These are phyloP conservation scores for Sturnira hondurensis DNA, from an alignment of 2,113 vertebrate genomes.

Conservation along the genomic window DNA sequence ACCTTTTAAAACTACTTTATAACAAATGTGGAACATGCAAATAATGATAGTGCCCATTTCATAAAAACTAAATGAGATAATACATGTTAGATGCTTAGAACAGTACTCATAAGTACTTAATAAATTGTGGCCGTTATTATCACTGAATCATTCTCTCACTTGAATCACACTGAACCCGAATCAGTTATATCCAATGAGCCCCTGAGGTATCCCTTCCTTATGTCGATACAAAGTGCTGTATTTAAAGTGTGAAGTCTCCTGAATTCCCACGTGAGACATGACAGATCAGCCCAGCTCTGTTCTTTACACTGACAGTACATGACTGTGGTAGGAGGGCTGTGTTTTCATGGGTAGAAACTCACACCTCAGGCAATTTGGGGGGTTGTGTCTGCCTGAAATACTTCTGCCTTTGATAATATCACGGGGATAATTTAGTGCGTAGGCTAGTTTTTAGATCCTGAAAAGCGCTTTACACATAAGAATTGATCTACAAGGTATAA, in stretches of 20 bases:
- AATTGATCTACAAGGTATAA: not conserved
- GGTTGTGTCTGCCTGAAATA: not conserved
- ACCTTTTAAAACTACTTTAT: not conserved
- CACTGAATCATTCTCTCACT: not conserved
- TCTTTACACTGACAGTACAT: not conserved
- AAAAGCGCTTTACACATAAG: not conserved
- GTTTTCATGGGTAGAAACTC: constrained; percentile 21
- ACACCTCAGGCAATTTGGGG: not conserved
- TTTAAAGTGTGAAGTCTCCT: constrained; percentile 41
- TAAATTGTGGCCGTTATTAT: constrained; percentile 11
- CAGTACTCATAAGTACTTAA: not conserved
- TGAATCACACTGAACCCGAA: not conserved
- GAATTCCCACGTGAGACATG: not conserved
- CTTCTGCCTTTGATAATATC: not conserved
- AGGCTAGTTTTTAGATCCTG: not conserved
- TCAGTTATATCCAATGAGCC: not conserved
- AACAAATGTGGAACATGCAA: not conserved
- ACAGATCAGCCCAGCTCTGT: not conserved
- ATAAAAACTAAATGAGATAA: constrained; percentile 24
- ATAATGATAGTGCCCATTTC: not conserved
- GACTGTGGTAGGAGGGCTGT: not conserved
- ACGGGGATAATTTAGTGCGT: not conserved
- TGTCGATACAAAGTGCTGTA: not conserved
- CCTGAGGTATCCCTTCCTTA: not conserved
- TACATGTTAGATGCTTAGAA: not conserved